A percentile compares a stretch with the other conserved stretches of the same genome.
Evolutionary conservation across 2,888 invertebrate genomes (phyloP).

Genomic region (Euclidia mi): DNA sequence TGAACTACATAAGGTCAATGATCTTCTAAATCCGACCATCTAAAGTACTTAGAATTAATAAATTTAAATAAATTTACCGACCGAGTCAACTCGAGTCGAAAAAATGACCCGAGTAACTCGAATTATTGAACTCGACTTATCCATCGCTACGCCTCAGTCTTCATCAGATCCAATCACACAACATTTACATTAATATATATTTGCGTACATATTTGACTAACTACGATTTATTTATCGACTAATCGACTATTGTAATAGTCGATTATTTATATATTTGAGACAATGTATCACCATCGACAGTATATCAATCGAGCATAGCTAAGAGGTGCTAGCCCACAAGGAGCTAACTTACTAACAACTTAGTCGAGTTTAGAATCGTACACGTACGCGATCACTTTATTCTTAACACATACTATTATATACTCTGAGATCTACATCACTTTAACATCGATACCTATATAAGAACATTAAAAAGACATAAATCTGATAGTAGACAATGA

Average conservation of each 20-base stretch:
- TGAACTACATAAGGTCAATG: too few species aligned
- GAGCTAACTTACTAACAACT: neutral
- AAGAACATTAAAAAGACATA: slow-evolving; percentile 4
- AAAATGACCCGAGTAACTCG: too few species aligned
- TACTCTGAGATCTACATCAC: neutral
- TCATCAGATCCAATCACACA: neutral
- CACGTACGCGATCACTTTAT: neutral
- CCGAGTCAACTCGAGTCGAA: too few species aligned
- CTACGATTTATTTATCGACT: neutral
- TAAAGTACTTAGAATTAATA: too few species aligned
- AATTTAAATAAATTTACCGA: too few species aligned
- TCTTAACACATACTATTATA: neutral
- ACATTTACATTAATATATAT: neutral
- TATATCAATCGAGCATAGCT: too few species aligned
- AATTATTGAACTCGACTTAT: too few species aligned
- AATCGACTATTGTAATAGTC: neutral
- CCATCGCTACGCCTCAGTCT: too few species aligned
- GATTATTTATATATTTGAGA: neutral
- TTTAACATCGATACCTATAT: neutral
- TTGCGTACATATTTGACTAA: neutral
- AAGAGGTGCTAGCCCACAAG: too few species aligned
- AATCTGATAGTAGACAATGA: neutral
- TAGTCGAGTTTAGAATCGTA: neutral
- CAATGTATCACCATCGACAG: neutral
- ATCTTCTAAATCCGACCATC: too few species aligned